These are phyloP conservation scores for Platypus cylindrus DNA, from an alignment of 2,888 invertebrate genomes.

Conservation along the genomic window DNA sequence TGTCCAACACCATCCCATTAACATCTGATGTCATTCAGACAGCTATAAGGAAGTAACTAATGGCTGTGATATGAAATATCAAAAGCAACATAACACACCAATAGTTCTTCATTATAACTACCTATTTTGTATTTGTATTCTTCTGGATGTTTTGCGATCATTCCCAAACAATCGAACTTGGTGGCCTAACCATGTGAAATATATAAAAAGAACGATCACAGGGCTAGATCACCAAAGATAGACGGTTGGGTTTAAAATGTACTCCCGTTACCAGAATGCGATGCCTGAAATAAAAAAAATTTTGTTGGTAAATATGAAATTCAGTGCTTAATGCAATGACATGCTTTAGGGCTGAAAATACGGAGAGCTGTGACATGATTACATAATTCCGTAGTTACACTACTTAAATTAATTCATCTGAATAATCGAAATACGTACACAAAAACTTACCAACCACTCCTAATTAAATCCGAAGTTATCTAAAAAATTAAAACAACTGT, in stretches of 20 bases:
- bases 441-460: too few relatives aligned
- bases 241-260: conserved; percentile 13
- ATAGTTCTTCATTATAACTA: conserved; percentile 28
- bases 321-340: too few relatives aligned
- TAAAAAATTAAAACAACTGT: too few relatives aligned
- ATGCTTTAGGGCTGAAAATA: too few relatives aligned
- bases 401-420: too few relatives aligned
- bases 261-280: too few relatives aligned
- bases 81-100: conserved; percentile 30
- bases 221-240: conserved; percentile 38
- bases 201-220: conserved; percentile 26
- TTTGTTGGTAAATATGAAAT: too few relatives aligned
- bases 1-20: not conserved
- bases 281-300: too few relatives aligned
- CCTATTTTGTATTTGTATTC: conserved; percentile 10
- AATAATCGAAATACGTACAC: too few relatives aligned
- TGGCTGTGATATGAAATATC: conserved; percentile 34
- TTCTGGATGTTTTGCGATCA: not conserved
- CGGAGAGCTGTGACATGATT: too few relatives aligned
- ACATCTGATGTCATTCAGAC: conserved; percentile 6
- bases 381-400: too few relatives aligned
- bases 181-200: conserved; percentile 28
- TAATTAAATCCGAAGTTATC: too few relatives aligned
- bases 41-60: conserved; percentile 31
- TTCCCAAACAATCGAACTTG: conserved; percentile 18